Evolutionary conservation across 2,113 vertebrate species (phyloP).

Genomic region (Ardeotis arabs): DNA sequence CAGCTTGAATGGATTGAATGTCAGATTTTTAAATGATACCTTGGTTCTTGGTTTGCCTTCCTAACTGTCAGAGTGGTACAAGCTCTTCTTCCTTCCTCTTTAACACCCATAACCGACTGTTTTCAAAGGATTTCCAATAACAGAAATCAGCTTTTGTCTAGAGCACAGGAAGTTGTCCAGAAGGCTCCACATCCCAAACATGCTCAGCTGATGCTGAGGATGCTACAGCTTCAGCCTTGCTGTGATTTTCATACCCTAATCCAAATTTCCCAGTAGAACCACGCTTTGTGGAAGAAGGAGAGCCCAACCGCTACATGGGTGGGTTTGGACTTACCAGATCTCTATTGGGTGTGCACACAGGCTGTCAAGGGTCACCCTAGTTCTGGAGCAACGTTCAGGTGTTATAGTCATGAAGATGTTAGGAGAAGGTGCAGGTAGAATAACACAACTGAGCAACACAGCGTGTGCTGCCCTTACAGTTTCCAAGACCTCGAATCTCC

Average conservation of each 20-base stretch:
- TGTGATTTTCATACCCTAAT: not conserved
- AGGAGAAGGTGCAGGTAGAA: not conserved
- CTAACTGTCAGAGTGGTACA: not conserved
- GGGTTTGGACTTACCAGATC: not conserved
- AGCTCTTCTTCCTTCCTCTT: constrained; percentile 31
- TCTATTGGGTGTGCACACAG: not conserved
- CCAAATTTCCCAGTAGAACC: not conserved
- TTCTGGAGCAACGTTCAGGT: not conserved
- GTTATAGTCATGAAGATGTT: not conserved
- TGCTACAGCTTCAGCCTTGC: not conserved
- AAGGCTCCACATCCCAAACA: not conserved
- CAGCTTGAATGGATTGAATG: not conserved
- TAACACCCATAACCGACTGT: not conserved
- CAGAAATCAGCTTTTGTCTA: constrained; percentile 3
- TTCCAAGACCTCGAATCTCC: not conserved
- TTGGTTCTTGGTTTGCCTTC: not conserved
- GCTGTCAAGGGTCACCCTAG: not conserved
- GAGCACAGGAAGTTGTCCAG: not conserved
- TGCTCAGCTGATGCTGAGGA: not conserved
- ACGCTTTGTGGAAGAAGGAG: not conserved
- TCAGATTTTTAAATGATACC: not conserved
- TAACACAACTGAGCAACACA: not conserved
- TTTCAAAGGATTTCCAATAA: constrained; percentile 19
- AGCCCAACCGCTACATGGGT: accelerated
- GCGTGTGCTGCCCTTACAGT: not conserved